Conservation (phyloP, 1,140 invertebrate genomes). For the Phenacoccus solenopsis region DNA sequence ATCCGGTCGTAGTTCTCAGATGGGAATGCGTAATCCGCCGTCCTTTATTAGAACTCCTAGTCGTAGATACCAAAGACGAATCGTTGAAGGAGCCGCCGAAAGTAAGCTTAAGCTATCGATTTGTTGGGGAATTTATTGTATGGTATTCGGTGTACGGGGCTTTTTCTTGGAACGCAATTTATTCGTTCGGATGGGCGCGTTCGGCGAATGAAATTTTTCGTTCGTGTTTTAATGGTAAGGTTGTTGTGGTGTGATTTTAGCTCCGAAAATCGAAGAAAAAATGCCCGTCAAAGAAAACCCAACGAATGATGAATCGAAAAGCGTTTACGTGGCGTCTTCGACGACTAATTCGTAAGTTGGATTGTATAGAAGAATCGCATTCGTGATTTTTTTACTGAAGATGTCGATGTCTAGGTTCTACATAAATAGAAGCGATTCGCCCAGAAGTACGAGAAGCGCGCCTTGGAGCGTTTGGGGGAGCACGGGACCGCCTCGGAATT, state of each 20-base stretch:
- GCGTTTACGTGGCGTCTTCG: background rate
- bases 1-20: constrained; percentile 43
- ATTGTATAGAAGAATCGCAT: background rate
- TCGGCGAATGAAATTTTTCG: background rate
- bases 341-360: constrained; percentile 1
- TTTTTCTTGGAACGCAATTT: too few species aligned
- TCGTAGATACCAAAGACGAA: constrained; percentile 62
- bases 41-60: constrained; percentile 85
- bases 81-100: constrained; percentile 49
- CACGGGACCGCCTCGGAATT: constrained; percentile 43
- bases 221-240: background rate
- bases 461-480: constrained; percentile 46
- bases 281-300: background rate
- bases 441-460: constrained; percentile 64
- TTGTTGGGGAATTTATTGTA: too few species aligned
- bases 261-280: constrained; percentile 40
- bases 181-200: too few species aligned
- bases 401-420: constrained; percentile 1
- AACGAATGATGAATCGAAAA: background rate
- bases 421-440: constrained; percentile 44
- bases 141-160: too few species aligned
- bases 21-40: constrained; percentile 48
- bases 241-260: constrained; percentile 30
- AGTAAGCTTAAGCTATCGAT: constrained; percentile 33
- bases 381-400: background rate